These are phyloP conservation scores for Chrysomallon squamiferum DNA, from an alignment of 1,140 invertebrate species.

Conservation along the genomic window DNA sequence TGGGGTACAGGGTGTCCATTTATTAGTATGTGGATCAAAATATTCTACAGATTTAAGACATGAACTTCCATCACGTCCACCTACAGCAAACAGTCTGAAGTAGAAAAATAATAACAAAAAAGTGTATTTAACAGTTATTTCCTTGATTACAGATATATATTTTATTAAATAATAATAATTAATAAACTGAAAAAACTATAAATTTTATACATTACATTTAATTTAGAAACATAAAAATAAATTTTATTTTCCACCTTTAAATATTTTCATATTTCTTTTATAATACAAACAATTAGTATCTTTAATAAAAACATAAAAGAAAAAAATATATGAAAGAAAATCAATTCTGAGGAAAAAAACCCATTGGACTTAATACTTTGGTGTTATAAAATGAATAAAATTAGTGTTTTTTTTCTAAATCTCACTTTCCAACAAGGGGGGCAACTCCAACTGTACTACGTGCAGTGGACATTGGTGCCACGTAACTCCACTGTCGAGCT, in stretches of 20 bases:
- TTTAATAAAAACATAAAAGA: too few relatives aligned
- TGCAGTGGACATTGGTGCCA: slow-evolving; percentile 84
- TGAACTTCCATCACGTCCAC: slow-evolving; percentile 89
- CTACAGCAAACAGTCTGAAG: slow-evolving; percentile 84
- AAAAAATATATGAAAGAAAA: too few relatives aligned
- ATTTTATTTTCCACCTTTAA: too few relatives aligned
- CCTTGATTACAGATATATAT: background rate
- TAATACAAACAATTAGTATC: too few relatives aligned
- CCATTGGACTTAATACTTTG: too few relatives aligned
- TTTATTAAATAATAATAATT: background rate
- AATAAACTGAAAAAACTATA: background rate
- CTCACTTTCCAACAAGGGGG: slow-evolving; percentile 79
- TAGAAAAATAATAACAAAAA: too few relatives aligned
- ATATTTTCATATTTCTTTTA: too few relatives aligned
- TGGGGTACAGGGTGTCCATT: slow-evolving; percentile 80
- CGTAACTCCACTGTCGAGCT: slow-evolving; percentile 84
- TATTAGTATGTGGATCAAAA: slow-evolving; percentile 87
- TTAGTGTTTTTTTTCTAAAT: too few relatives aligned
- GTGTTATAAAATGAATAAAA: too few relatives aligned
- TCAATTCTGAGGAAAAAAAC: too few relatives aligned
- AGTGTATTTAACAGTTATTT: too few relatives aligned
- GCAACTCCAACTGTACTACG: slow-evolving; percentile 89
- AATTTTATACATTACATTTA: background rate
- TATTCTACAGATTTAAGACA: slow-evolving; percentile 81
- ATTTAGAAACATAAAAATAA: too few relatives aligned